A percentile compares a stretch with the other conserved stretches of the same genome.
phyloP scores from a whole-genome alignment of 2,797 vertebrate species.

The Steatocranus sp. region DNA sequence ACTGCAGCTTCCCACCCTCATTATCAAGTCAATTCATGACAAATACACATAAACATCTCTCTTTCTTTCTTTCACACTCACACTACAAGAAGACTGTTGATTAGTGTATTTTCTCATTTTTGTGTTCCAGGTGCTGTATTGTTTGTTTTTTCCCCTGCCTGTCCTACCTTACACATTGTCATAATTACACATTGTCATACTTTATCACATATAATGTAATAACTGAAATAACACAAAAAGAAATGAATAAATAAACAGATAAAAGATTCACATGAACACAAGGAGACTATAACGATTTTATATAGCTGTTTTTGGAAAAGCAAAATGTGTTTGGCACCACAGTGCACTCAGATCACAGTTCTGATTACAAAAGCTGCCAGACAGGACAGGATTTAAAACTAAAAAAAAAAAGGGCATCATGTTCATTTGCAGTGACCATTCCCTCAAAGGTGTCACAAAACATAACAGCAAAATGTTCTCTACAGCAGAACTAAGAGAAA shows the following conservation, averaged over 20 bases:
- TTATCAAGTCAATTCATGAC: not conserved
- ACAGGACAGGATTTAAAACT: not conserved
- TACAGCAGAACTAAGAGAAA: not conserved
- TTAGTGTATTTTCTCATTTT: not conserved
- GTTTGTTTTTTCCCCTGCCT: not conserved
- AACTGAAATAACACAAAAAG: not conserved
- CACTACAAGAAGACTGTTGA: not conserved
- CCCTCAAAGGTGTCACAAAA: accelerated
- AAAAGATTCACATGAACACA: not conserved
- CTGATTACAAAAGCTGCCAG: not conserved
- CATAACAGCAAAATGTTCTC: not conserved
- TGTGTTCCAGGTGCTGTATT: not conserved
- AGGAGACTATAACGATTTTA: not conserved
- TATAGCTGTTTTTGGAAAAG: not conserved
- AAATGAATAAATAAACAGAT: not conserved
- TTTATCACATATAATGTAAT: not conserved
- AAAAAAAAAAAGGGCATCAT: accelerated
- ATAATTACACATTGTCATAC: not conserved
- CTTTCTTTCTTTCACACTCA: too few species aligned
- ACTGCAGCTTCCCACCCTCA: not conserved
- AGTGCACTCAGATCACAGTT: not conserved
- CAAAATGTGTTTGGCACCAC: not conserved
- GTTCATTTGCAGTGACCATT: not conserved
- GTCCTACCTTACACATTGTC: not conserved
- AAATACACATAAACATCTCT: not conserved